Percentiles rank a stretch among this genome's conserved stretches.
Conservation (phyloP, 1,140 invertebrate species). For the Drosophila melanica region DNA sequence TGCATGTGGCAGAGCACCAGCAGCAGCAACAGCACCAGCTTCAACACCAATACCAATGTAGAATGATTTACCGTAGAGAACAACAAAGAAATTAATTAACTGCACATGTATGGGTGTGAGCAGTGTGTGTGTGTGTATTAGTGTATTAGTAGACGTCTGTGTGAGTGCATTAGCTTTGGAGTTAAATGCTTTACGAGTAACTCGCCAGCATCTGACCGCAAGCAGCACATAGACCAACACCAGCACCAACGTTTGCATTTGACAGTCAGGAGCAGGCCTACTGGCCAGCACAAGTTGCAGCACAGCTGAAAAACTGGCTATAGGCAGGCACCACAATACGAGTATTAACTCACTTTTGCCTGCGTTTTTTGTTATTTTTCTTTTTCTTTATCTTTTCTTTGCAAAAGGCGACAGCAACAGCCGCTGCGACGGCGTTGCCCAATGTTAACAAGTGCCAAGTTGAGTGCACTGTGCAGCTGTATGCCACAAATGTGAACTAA, state of each 20-base stretch:
- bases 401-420: conserved; percentile 13
- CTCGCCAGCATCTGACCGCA: conserved; percentile 51
- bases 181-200: conserved; percentile 69
- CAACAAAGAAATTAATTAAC: conserved; percentile 83
- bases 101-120: conserved; percentile 61
- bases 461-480: conserved; percentile 58
- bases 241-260: conserved; percentile 59
- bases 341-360: conserved; percentile 79
- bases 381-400: conserved; percentile 2
- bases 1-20: conserved; percentile 20
- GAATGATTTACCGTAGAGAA: conserved; percentile 81
- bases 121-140: conserved; percentile 17
- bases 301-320: conserved; percentile 69
- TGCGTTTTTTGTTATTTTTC: conserved; percentile 44
- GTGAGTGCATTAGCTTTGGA: conserved; percentile 78
- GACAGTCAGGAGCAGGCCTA: conserved; percentile 71
- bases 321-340: conserved; percentile 38
- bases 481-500: conserved; percentile 66
- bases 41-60: conserved; percentile 52
- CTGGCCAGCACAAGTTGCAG: conserved; percentile 25
- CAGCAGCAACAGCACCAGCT: conserved; percentile 24
- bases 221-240: conserved; percentile 14
- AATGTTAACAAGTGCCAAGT: conserved; percentile 70
- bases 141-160: conserved; percentile 46
- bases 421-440: conserved; percentile 28